Conservation (phyloP, 2,888 invertebrate genomes). For the Sepioteuthis lessoniana region DNA sequence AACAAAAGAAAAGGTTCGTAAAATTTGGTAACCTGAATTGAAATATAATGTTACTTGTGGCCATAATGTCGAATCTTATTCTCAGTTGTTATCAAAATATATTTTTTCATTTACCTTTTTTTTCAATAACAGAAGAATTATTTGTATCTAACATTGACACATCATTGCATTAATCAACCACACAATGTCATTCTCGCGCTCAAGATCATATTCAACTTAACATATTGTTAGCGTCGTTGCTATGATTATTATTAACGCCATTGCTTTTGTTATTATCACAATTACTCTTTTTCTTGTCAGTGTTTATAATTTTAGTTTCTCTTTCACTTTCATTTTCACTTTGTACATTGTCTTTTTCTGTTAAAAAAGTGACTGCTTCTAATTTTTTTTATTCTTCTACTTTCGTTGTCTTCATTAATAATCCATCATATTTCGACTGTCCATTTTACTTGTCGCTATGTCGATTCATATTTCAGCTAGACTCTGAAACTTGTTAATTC, state of each 20-base stretch:
- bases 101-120: neutral
- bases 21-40: neutral
- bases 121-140: neutral
- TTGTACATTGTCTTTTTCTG: neutral
- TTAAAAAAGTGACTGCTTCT: neutral
- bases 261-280: constrained; percentile 4
- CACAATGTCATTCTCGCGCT: neutral
- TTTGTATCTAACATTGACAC: neutral
- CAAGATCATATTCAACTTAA: no score
- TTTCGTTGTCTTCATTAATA: neutral
- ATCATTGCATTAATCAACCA: neutral
- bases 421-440: neutral
- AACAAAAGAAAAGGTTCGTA: neutral
- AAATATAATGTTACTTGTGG: neutral
- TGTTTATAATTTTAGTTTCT: neutral
- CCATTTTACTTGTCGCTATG: neutral
- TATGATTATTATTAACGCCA: neutral
- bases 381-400: neutral
- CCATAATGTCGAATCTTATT: neutral
- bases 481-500: neutral
- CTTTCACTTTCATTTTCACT: neutral
- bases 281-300: neutral
- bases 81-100: neutral
- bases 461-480: neutral
- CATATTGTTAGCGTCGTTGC: constrained; percentile 15